Conservation (phyloP, 2,888 invertebrate genomes). For the Oscheius myriophilus region DNA sequence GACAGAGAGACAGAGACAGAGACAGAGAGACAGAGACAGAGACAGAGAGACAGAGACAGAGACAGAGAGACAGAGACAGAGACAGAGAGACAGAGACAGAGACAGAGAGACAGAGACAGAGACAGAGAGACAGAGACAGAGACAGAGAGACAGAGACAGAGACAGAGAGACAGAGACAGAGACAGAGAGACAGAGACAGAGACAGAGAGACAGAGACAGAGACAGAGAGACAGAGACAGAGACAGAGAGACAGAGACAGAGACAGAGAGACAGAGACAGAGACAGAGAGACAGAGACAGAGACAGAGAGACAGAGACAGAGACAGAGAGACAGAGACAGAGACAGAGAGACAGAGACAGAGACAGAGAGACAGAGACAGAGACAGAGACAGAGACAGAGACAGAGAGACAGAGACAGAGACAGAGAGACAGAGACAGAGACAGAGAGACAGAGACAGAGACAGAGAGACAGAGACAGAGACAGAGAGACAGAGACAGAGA, state of each 20-base stretch:
- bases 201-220: not conserved
- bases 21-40: not conserved
- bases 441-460: not conserved
- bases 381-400: too few species aligned
- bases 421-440: not conserved
- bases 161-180: too few species aligned
- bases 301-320: slow-evolving; percentile 1
- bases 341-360: not conserved
- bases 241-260: not conserved
- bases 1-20: not conserved
- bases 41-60: not conserved
- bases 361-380: too few species aligned
- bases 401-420: too few species aligned
- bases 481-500: not conserved
- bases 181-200: too few species aligned
- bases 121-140: not conserved
- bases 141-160: not conserved
- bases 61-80: not conserved
- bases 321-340: not conserved
- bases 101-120: slow-evolving; percentile 1
- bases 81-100: not conserved
- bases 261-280: not conserved
- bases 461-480: not conserved
- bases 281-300: not conserved
- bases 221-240: not conserved